A percentile compares a stretch with the other conserved stretches of the same genome.
Evolutionary conservation across 2,888 invertebrate genomes (phyloP).

Genomic region (Oeneis ivallda): DNA sequence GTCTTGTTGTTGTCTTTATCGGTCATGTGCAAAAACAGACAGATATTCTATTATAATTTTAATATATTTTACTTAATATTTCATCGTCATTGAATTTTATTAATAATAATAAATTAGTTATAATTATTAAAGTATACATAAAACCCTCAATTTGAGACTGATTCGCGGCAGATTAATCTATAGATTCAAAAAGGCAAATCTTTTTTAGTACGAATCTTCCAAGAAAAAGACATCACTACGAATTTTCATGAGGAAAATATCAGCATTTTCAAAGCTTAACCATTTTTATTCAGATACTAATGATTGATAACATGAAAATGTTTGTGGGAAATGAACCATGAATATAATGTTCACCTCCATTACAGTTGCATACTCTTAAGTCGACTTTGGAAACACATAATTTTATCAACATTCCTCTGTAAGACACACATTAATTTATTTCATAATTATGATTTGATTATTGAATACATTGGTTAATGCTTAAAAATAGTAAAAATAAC

Average conservation of each 20-base stretch:
- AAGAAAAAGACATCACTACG: constrained; percentile 1
- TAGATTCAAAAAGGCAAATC: constrained; percentile 1
- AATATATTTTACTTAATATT: no score
- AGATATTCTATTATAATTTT: no score
- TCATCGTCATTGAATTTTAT: no score
- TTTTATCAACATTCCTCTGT: neutral
- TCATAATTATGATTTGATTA: no score
- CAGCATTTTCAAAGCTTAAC: constrained; percentile 1
- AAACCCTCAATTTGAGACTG: neutral
- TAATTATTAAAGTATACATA: neutral
- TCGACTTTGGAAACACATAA: neutral
- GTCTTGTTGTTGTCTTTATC: no score
- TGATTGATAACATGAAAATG: constrained; percentile 13
- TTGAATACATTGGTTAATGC: no score
- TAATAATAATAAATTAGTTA: no score
- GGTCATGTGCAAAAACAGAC: no score
- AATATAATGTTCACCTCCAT: constrained; percentile 1
- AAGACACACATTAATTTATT: no score
- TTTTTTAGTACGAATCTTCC: neutral
- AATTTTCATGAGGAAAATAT: constrained; percentile 8
- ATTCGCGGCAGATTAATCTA: neutral
- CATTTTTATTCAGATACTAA: constrained; percentile 6
- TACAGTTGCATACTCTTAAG: neutral
- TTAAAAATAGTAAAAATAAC: no score
- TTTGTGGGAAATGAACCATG: constrained; percentile 1